These are phyloP conservation scores for Holocentrus rufus DNA, from an alignment of 2,797 vertebrate genomes.

Conservation along the genomic window DNA sequence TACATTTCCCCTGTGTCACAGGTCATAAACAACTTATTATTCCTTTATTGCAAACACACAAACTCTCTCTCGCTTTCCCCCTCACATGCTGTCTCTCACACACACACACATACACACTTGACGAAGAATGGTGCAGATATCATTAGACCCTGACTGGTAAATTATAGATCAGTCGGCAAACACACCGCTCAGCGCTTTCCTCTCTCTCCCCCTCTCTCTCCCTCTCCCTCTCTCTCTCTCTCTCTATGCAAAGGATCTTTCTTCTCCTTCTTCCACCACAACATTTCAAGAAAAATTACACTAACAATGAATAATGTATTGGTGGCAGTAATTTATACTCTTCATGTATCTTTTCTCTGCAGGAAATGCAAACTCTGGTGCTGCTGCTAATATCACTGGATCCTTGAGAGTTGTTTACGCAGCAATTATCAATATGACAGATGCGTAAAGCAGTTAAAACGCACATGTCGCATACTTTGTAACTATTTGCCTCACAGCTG, in stretches of 20 bases:
- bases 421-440: conserved; percentile 13
- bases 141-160: conserved; percentile 44
- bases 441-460: neutral
- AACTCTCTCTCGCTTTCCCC: neutral
- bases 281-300: conserved; percentile 26
- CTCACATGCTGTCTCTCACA: neutral
- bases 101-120: conserved; percentile 4
- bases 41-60: neutral
- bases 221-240: neutral
- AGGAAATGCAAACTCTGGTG: neutral
- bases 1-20: too few species aligned
- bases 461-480: conserved; percentile 3
- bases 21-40: neutral
- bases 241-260: neutral
- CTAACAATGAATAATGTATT: conserved; percentile 45
- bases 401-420: conserved; percentile 23
- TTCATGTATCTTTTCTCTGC: conserved; percentile 21
- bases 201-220: neutral
- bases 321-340: conserved; percentile 13
- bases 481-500: neutral
- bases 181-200: conserved; percentile 8
- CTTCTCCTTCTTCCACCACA: conserved; percentile 26
- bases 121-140: conserved; percentile 29
- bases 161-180: conserved; percentile 52
- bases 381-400: conserved; percentile 8